Conservation (phyloP, 2,888 invertebrate genomes). For the Calameuta pallipes region DNA sequence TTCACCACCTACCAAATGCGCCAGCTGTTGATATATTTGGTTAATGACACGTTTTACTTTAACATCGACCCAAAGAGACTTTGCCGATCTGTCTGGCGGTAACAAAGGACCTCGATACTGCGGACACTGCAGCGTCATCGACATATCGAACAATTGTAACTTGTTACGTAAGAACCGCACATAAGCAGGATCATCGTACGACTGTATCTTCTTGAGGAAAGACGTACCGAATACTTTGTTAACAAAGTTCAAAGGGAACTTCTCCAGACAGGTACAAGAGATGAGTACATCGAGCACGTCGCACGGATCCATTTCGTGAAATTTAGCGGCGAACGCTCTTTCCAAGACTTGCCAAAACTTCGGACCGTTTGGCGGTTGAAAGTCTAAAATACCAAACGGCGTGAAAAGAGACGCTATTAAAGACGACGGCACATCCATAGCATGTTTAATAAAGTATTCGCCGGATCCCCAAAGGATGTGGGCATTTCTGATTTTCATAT, state of each 20-base stretch:
- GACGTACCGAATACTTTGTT: constrained; percentile 72
- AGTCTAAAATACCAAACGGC: constrained; percentile 74
- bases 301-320: constrained; percentile 70
- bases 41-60: constrained; percentile 69
- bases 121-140: constrained; percentile 74
- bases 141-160: constrained; percentile 73
- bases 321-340: constrained; percentile 68
- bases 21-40: constrained; percentile 66
- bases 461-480: constrained; percentile 71
- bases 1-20: constrained; percentile 65
- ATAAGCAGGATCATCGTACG: constrained; percentile 59
- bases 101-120: constrained; percentile 71
- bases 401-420: constrained; percentile 71
- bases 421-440: constrained; percentile 67
- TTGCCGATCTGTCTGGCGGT: constrained; percentile 69
- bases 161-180: constrained; percentile 65
- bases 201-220: constrained; percentile 71
- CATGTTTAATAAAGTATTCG: constrained; percentile 70
- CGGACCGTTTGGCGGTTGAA: constrained; percentile 67
- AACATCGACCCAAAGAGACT: constrained; percentile 69
- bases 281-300: constrained; percentile 73
- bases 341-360: constrained; percentile 73
- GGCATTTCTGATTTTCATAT: constrained; percentile 71
- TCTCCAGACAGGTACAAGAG: constrained; percentile 73
- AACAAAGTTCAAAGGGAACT: constrained; percentile 73